Conservation (phyloP, 2,113 vertebrate species). For the Spea bombifrons region DNA sequence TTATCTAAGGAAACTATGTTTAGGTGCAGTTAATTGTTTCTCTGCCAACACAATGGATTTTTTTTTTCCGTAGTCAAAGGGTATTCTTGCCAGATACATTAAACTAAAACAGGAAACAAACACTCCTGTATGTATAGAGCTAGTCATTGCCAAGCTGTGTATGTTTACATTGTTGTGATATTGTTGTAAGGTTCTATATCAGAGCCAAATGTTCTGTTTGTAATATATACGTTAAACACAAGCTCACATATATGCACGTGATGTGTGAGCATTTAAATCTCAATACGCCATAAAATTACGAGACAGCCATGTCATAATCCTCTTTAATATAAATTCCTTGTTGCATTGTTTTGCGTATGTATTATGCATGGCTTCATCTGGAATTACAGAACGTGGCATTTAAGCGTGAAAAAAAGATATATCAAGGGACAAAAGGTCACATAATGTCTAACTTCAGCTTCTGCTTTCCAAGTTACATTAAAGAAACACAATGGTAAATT, state of each 20-base stretch:
- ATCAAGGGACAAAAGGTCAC: conserved; percentile 28
- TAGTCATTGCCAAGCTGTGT: conserved; percentile 24
- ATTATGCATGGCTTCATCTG: conserved; percentile 45
- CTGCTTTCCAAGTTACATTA: conserved; percentile 36
- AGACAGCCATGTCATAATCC: conserved; percentile 22
- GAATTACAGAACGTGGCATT: conserved; percentile 34
- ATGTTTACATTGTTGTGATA: conserved; percentile 21
- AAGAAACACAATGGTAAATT: conserved; percentile 19
- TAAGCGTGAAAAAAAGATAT: conserved; percentile 33
- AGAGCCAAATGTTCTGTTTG: neutral
- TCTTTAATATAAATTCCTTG: conserved; percentile 42
- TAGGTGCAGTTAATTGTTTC: conserved; percentile 29
- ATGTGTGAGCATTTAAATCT: neutral
- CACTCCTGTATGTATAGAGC: conserved; percentile 19
- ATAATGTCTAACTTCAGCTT: conserved; percentile 30
- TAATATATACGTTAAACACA: conserved; percentile 2
- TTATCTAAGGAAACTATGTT: conserved; percentile 21
- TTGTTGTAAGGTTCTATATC: neutral
- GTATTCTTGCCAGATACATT: conserved; percentile 32
- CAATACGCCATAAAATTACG: neutral
- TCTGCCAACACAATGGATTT: conserved; percentile 34
- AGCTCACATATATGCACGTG: neutral
- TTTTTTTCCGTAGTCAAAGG: conserved; percentile 17
- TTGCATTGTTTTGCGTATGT: conserved; percentile 43
- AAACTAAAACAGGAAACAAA: conserved; percentile 29